Evolutionary conservation across 2,113 vertebrate genomes (phyloP), one percentile per base, ranked within the genome.

Genomic region (Gasterosteus aculeatus): DNA sequence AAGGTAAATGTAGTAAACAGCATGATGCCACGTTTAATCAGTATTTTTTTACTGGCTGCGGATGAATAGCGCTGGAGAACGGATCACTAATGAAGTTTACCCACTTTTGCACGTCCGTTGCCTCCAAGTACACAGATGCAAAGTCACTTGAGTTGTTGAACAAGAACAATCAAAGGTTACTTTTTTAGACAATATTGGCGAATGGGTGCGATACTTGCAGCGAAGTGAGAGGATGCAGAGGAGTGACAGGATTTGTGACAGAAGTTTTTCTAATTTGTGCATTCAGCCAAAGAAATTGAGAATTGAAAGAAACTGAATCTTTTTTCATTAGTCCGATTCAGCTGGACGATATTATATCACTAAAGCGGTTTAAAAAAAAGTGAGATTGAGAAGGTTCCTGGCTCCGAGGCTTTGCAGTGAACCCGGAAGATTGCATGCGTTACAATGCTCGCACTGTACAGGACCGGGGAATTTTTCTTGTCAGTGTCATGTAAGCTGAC

Each of bases 401-500:
- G 35, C 65, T 69, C 57, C 2, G 4, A 63, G 41, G 44, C 41
- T 46, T 46, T 54, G n/a, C 65, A 38, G 35, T 31, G 60, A 47
- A 54, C 39, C 12, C 19, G 16, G 19, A 81, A 61, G 59, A 71
- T 69, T 77, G 67, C 80, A 84, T 29, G 46, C 2, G 12, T 39
- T 63, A 42, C 51, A n/a, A 58, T 59, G 35, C 61, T 73, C 60
- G 53, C 54, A n/a, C 76, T 47, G 39, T 69, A 75, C 61, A 41
- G 70, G 9, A 61, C 49, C 18, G 3, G 39, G 63, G 76, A 71
- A 22, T 79, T 89, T 89, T 87, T 80, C 88, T 81, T 70, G 81
- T 85, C 90, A 85, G 72, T 87, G 74, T 81, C 85, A 80, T 88
- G 85, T 76, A 80, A 77, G 64, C 80, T 91, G 93, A 94, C 92